phyloP scores from a whole-genome alignment of 2,113 vertebrate genomes.

The Prunella himalayana region DNA sequence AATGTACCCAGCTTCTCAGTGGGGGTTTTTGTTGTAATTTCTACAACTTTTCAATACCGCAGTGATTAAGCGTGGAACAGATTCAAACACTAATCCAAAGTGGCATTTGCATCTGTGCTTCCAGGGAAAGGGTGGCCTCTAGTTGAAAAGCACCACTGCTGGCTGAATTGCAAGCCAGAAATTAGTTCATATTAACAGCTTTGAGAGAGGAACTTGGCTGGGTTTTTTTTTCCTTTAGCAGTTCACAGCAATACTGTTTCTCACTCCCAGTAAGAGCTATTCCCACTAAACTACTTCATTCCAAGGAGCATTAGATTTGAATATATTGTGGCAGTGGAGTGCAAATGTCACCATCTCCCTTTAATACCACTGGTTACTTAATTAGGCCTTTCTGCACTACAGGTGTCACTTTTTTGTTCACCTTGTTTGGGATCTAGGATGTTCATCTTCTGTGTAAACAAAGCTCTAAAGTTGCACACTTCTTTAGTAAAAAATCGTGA shows the following conservation, averaged over 20 bases:
- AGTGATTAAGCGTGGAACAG: neutral
- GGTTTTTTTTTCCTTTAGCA: neutral
- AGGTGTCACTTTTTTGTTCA: neutral
- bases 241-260: neutral
- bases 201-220: neutral
- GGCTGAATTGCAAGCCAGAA: neutral
- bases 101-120: neutral
- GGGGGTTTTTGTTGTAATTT: neutral
- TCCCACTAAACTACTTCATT: neutral
- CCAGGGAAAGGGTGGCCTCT: neutral
- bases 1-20: neutral
- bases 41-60: neutral
- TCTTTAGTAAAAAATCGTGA: slow-evolving; percentile 35
- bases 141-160: neutral
- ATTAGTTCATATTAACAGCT: neutral
- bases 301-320: neutral
- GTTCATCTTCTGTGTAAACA: neutral
- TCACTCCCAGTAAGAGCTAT: neutral
- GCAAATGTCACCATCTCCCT: neutral
- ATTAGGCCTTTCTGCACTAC: neutral
- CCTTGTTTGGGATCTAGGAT: neutral
- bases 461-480: neutral
- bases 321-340: neutral
- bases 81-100: neutral
- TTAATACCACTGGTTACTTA: neutral